Percentiles rank a stretch among this genome's conserved stretches.
These are phyloP conservation scores for Scalopus aquaticus DNA, from an alignment of 2,113 vertebrate genomes.

Conservation along the genomic window DNA sequence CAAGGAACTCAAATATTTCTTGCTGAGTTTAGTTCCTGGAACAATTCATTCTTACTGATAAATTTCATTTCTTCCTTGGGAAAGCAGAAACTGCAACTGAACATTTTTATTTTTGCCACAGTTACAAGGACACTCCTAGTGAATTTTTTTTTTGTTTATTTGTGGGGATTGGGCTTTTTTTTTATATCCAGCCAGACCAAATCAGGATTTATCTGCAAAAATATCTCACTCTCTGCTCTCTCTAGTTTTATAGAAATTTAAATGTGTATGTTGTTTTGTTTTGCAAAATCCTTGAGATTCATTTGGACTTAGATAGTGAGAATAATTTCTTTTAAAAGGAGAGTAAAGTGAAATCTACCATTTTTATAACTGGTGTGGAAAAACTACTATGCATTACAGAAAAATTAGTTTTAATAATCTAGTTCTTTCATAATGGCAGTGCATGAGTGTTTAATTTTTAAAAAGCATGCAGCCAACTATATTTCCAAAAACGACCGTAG, in stretches of 20 bases:
- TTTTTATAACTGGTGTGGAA: background rate
- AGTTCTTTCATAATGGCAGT: background rate
- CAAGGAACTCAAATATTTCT: background rate
- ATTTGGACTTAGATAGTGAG: background rate
- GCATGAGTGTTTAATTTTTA: background rate
- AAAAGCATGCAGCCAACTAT: background rate
- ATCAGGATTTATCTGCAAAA: background rate
- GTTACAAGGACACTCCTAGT: conserved; percentile 8
- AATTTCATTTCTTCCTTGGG: conserved; percentile 25
- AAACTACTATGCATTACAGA: background rate
- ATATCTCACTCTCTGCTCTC: background rate
- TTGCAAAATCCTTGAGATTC: conserved; percentile 21
- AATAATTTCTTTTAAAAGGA: conserved; percentile 36
- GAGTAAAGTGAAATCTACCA: background rate
- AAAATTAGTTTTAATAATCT: background rate
- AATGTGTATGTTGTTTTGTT: conserved; percentile 20
- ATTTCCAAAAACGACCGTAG: background rate
- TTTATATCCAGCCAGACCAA: background rate
- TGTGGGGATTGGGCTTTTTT: background rate
- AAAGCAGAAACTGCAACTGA: background rate
- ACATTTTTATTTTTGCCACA: conserved; percentile 21
- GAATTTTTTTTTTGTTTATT: background rate
- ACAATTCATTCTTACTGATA: background rate
- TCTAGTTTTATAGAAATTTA: background rate
- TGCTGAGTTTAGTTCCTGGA: background rate